Evolutionary conservation across 2,888 invertebrate species (phyloP), one percentile per base, ranked within the genome.

Genomic region (Calephelis perditalis): DNA sequence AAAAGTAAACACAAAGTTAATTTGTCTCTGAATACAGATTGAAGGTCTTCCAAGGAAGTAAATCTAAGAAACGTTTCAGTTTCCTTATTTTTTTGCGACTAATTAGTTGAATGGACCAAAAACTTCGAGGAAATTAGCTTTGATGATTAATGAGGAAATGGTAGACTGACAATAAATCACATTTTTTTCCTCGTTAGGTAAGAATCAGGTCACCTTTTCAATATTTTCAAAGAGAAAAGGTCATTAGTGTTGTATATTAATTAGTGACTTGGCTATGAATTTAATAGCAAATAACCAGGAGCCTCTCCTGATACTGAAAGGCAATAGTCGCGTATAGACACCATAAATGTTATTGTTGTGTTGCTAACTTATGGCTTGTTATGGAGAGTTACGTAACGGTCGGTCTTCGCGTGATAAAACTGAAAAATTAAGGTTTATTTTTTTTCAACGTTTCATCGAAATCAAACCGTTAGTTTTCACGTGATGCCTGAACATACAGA

Each of bases 101-200:
- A 84, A 87, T 86, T 86, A 86, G 79, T 77, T 69, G 78, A 81
- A 84, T 85, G 85, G 83, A 81, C 81, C 78, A 79, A 78, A 76
- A 77, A 78, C 78, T 80, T 81, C 75, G 73, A 78, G 74, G 76
- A 82, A 84, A 87, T 86, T 86, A 83, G 84, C 82, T 84, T 78
- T 77, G 79, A 84, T 84, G 81, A 85, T 81, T 78, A 83, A 86
- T 79, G 77, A 59, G 55, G 66, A 65, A 65, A 67, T 65, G 58
- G 62, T 35, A 15, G n/a, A 62, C 64, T 58, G 46, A 58, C 56
- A 46, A 60, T 46, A 60, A 56, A 60, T 56, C 60, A 60, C 45
- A 37, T 55, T 56, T 56, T 60, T 60, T 54, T 54, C 36, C 52
- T 54, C 36, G 52, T 54, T 7, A 54, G 52, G 52, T 54, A 35